Conservation (phyloP, 2,888 invertebrate species). For the Andrena marginata region DNA sequence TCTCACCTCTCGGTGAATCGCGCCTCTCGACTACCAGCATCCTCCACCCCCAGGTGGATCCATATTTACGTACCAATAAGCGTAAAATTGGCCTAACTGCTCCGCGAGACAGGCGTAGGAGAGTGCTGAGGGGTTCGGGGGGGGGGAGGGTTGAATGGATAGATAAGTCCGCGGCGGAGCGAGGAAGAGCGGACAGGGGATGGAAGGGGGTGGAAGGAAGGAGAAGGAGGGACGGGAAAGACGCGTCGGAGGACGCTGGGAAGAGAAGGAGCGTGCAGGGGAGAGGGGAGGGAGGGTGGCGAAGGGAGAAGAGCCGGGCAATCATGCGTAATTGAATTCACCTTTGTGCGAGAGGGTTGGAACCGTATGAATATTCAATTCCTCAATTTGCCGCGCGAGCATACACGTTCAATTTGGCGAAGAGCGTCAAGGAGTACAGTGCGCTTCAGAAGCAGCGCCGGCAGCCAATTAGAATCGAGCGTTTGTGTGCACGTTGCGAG, state of each 20-base stretch:
- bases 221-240: conserved; percentile 19
- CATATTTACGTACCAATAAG: conserved; percentile 84
- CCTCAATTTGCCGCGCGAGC: conserved; percentile 77
- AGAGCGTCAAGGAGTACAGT: conserved; percentile 71
- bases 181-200: conserved; percentile 20
- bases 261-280: conserved; percentile 1
- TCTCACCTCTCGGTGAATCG: conserved; percentile 41
- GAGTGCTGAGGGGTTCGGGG: conserved; percentile 14
- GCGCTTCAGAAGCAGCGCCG: conserved; percentile 61
- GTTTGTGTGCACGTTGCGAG: conserved; percentile 44
- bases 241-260: conserved; percentile 34
- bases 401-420: conserved; percentile 80
- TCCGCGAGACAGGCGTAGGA: conserved; percentile 44
- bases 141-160: conserved; percentile 31
- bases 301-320: conserved; percentile 74
- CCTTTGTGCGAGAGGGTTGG: conserved; percentile 77
- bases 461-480: conserved; percentile 70
- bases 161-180: conserved; percentile 33
- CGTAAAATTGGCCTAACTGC: conserved; percentile 83
- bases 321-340: conserved; percentile 84
- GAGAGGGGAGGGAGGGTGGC: conserved; percentile 15
- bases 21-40: conserved; percentile 49
- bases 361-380: conserved; percentile 83
- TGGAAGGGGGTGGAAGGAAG: conserved; percentile 9
- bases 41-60: conserved; percentile 60